Percentiles rank a stretch among this genome's conserved stretches.
phyloP scores from a whole-genome alignment of 2,888 invertebrate species.

The Dastarcus helophoroides region DNA sequence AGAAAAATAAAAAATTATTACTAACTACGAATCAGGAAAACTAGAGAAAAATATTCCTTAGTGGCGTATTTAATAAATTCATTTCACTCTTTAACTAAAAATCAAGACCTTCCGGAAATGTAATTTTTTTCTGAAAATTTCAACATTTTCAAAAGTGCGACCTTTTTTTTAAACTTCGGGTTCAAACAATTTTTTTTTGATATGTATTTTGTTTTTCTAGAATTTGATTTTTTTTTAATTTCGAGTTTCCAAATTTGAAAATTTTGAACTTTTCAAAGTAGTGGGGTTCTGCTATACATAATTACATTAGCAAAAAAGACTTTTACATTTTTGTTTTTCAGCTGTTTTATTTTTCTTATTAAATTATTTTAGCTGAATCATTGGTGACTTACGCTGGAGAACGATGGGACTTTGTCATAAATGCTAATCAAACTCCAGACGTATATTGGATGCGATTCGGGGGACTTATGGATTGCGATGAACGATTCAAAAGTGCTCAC shows the following conservation, averaged over 20 bases:
- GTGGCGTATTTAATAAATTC: no score
- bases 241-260: no score
- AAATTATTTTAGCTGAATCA: slow-evolving; percentile 40
- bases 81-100: no score
- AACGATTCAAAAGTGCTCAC: slow-evolving; percentile 52
- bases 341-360: not conserved
- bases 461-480: slow-evolving; percentile 81
- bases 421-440: slow-evolving; percentile 56
- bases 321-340: not conserved
- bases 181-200: not conserved
- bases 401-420: slow-evolving; percentile 71
- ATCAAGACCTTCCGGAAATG: no score
- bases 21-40: not conserved
- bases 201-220: no score
- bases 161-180: no score
- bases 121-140: no score
- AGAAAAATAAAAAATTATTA: slow-evolving; percentile 2
- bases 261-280: no score
- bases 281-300: no score
- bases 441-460: slow-evolving; percentile 70
- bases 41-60: no score
- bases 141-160: no score
- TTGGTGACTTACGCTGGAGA: slow-evolving; percentile 81
- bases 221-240: no score
- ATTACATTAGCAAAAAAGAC: not conserved